Percentiles rank a stretch among this genome's conserved stretches.
Evolutionary conservation across 2,888 invertebrate genomes (phyloP).

Genomic region (Cantharis nigra): DNA sequence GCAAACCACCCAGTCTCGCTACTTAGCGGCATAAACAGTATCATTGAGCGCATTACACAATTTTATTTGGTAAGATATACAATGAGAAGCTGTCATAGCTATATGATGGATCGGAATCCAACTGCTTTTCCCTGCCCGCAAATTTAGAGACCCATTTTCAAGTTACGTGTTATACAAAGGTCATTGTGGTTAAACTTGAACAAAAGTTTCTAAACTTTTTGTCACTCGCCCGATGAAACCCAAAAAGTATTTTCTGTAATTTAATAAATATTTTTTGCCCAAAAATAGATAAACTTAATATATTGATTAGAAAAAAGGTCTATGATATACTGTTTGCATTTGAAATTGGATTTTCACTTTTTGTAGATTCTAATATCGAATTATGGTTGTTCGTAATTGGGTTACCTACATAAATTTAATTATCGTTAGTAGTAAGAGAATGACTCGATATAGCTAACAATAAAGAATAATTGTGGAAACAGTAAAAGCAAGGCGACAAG

Average conservation of each 20-base stretch:
- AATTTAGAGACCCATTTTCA: slow-evolving; percentile 9
- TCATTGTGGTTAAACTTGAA: background rate
- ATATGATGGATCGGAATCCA: slow-evolving; percentile 47
- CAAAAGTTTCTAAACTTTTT: background rate
- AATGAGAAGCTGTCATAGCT: slow-evolving; percentile 50
- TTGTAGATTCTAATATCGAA: background rate
- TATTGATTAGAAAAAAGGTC: background rate
- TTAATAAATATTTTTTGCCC: background rate
- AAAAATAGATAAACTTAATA: background rate
- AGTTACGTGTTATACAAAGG: background rate
- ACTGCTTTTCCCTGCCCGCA: slow-evolving; percentile 27
- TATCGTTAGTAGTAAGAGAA: background rate
- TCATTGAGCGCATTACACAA: slow-evolving; percentile 45
- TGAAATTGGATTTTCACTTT: background rate
- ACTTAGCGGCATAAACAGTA: slow-evolving; percentile 41
- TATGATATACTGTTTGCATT: background rate
- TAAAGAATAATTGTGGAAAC: slow-evolving; percentile 49
- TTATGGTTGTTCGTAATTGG: background rate
- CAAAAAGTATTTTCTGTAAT: background rate
- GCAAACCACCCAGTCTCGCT: slow-evolving; percentile 37
- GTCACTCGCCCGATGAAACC: background rate
- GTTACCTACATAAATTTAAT: background rate
- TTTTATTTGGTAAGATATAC: slow-evolving; percentile 43
- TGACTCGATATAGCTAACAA: slow-evolving; percentile 30
- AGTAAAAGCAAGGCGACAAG: slow-evolving; percentile 44